Evolutionary conservation across 2,113 vertebrate genomes (phyloP), one percentile per base, ranked within the genome.

Genomic region (Perccottus glenii): DNA sequence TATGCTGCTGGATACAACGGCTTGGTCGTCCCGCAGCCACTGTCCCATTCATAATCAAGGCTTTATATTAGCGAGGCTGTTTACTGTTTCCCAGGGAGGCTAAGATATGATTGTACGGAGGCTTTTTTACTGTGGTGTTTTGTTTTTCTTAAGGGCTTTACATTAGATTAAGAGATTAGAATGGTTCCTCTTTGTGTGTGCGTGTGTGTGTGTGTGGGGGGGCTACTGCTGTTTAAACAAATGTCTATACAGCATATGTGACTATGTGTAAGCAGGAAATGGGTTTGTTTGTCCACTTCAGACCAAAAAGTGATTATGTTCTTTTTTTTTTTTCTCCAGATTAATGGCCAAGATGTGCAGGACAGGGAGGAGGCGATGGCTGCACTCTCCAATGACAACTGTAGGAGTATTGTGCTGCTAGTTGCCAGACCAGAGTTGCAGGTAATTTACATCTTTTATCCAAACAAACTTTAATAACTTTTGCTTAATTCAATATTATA

Each of bases 321-420:
- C 27, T 74, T 69, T 92, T 80, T 86, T 70, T 91, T 87, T 91
- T 70, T 44, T 73, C 65, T 62, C 59, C 70, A 99, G 97, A 98
- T 99, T 92, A 99, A 99, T 89, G 97, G 97, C 46, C 94, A 94
- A 81, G 96, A 99, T 67, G 91, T 99, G 69, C 96, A 96, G 88
- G 95, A 99, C 79, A 87, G 94, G 62, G 94, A 96, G 81, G 96
- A 95, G 61, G 96, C 97, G 0, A 95, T 99, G 90, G 95, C 95
- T 0, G 84, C 93, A 60, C 95, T 99, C 62, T 96, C 96, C 52
- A 95, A 87, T 0, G 96, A 99, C 10, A 95, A 95, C 85, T 93
- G 93, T 71, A 93, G 90, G 85, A 96, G 92, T 80, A 95, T 98
- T 44, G 73, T 97, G 42, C 90, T 99, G 82, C 92, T 99, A 47